Conservation (phyloP, 2,888 invertebrate species). For the Leuctra nigra region DNA sequence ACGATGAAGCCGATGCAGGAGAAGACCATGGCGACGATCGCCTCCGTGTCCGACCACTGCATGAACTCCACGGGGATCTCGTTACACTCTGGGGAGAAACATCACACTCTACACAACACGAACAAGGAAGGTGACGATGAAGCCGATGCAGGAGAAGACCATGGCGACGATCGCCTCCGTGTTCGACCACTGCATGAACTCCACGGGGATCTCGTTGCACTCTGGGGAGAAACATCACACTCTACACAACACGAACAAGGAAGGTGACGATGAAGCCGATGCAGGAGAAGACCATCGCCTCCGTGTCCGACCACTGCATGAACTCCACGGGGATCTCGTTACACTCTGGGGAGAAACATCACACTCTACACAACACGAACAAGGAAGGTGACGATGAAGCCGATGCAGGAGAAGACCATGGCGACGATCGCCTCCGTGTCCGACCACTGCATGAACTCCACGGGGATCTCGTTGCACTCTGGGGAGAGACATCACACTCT, state of each 20-base stretch:
- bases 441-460: conserved; percentile 55
- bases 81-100: conserved; percentile 45
- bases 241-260: conserved; percentile 51
- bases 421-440: conserved; percentile 56
- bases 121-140: conserved; percentile 53
- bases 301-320: conserved; percentile 53
- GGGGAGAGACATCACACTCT: no score
- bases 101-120: conserved; percentile 42
- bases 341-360: no score
- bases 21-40: conserved; percentile 53
- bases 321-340: conserved; percentile 53
- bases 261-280: conserved; percentile 57
- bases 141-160: conserved; percentile 52
- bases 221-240: no score
- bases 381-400: conserved; percentile 54
- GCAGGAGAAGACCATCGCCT: conserved; percentile 52
- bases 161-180: conserved; percentile 55
- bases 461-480: conserved; percentile 53
- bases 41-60: conserved; percentile 54
- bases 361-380: conserved; percentile 54
- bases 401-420: conserved; percentile 51
- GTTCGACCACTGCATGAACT: conserved; percentile 56
- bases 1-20: conserved; percentile 55
- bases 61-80: conserved; percentile 54
- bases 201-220: conserved; percentile 53